Base-by-base conservation (phyloP, 2,797 vertebrate genomes). In the Hapalemur alaotrensis region DNA sequence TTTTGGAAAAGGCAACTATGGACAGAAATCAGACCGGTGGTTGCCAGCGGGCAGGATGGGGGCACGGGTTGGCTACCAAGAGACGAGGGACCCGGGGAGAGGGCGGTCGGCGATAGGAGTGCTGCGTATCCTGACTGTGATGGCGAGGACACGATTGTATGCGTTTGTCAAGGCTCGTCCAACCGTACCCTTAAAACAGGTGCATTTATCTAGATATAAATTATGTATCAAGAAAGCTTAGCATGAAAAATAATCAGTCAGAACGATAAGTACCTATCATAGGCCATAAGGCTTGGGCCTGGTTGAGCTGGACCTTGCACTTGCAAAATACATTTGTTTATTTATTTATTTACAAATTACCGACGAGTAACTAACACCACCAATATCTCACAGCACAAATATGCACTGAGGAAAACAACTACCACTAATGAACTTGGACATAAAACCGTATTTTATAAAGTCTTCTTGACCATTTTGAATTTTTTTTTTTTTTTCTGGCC, bases 101-200 rank as follows among this genome's bases (percentile, higher is more conserved):
- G 20, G 20, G 4, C 1, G 2, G 28, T 43, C 17, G 38, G 15
- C 41, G n/a, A 32, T 0, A 18, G 22, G 65, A 75, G 23, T 75
- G n/a, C 15, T 52, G 35, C 18, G 2, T 43, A 28, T 38, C 32
- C 13, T 43, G 38, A 46, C 1, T 22, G 22, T 7, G 12, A 35
- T 18, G 41, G 32, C 7, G 14, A 89, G 9, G 12, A 22, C 23
- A 52, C 0, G 2, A 30, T 7, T 10, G 3, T 0, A 46, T 0
- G 32, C 9, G 0, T 6, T 5, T 48, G 5, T 41, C 65, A 54
- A 48, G 54, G 35, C 54, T 48, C 75, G 48, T 9, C 50, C 22
- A 35, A 72, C 54, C 6, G 4, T 46, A 35, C 4, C 11, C 8
- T 41, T 38, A n/a, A 78, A 43, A 61, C 48, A 13, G 35, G 46